Conservation (phyloP, 1,140 invertebrate genomes). For the Tetramorium parvispinum region DNA sequence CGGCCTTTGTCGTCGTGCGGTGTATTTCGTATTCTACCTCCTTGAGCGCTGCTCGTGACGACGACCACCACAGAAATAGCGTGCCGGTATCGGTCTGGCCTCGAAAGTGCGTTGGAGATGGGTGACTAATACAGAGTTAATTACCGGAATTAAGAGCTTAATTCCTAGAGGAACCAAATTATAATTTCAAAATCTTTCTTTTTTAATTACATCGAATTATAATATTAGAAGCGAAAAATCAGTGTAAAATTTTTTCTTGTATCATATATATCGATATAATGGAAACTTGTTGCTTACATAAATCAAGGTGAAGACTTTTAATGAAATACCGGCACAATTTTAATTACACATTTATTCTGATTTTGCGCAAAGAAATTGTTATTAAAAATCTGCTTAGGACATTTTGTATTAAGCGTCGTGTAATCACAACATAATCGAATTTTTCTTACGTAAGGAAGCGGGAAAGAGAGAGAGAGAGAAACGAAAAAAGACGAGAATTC, state of each 20-base stretch:
- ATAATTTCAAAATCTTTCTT: background rate
- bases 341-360: background rate
- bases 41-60: conserved; percentile 11
- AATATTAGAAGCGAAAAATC: background rate
- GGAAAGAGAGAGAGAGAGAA: background rate
- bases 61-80: conserved; percentile 16
- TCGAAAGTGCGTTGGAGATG: conserved; percentile 19
- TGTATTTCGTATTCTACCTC: conserved; percentile 48
- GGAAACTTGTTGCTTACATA: background rate
- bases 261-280: background rate
- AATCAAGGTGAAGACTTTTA: background rate
- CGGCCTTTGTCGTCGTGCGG: conserved; percentile 52
- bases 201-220: background rate
- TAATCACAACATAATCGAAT: background rate
- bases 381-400: background rate
- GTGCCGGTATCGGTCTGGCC: conserved; percentile 13
- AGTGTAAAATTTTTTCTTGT: background rate
- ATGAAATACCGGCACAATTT: background rate
- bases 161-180: background rate
- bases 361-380: background rate
- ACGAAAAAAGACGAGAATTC: background rate
- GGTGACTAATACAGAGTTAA: conserved; percentile 12
- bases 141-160: background rate
- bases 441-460: background rate
- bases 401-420: background rate